phyloP scores from a whole-genome alignment of 2,888 invertebrate genomes.

The Machimus atricapillus region DNA sequence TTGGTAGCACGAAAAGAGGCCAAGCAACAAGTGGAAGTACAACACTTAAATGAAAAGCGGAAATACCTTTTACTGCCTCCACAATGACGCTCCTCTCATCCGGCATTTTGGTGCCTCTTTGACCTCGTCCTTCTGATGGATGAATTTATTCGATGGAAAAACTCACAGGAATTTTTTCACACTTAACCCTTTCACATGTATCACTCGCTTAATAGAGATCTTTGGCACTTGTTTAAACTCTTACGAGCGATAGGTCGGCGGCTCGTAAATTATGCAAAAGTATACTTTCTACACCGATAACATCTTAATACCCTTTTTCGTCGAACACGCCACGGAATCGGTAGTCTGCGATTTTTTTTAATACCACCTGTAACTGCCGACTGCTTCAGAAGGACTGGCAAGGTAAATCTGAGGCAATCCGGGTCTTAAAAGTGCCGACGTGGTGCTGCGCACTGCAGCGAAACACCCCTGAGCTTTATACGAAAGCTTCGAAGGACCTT shows the following conservation, averaged over 20 bases:
- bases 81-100: conserved; percentile 51
- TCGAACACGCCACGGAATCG: background rate
- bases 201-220: background rate
- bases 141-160: background rate
- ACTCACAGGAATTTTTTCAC: background rate
- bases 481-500: conserved; percentile 3
- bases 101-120: conserved; percentile 47
- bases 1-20: background rate
- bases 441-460: background rate
- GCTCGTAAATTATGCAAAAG: background rate
- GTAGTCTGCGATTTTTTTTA: background rate
- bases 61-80: conserved; percentile 50
- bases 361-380: background rate
- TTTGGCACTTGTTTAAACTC: background rate
- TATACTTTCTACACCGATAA: background rate
- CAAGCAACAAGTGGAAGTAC: conserved; percentile 35
- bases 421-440: background rate
- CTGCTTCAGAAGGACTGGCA: conserved; percentile 13
- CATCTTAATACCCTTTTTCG: background rate
- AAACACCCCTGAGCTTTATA: background rate
- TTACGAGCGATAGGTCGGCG: background rate
- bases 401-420: background rate
- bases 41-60: conserved; percentile 7
- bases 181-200: background rate
- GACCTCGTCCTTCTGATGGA: background rate